Evolutionary conservation across 2,113 vertebrate species (phyloP).

Genomic region (Ptilonorhynchus violaceus): DNA sequence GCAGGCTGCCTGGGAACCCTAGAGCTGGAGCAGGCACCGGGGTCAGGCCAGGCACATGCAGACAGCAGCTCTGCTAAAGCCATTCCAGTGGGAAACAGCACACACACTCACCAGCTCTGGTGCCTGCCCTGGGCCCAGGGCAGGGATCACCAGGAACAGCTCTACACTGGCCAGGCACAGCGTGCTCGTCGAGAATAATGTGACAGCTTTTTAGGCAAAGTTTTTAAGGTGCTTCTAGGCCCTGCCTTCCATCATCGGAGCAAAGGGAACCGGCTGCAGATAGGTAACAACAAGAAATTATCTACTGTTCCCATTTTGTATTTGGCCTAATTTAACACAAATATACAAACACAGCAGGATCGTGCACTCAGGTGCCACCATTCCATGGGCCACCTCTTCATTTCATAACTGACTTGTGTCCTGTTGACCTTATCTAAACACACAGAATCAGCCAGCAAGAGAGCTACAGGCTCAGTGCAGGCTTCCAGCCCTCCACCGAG

Average conservation of each 20-base stretch:
- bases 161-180: neutral
- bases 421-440: neutral
- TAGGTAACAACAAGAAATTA: neutral
- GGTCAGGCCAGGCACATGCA: neutral
- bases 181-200: accelerated
- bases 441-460: neutral
- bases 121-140: neutral
- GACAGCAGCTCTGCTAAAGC: neutral
- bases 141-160: neutral
- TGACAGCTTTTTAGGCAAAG: neutral
- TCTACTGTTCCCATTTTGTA: neutral
- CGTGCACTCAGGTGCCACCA: neutral
- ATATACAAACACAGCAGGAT: neutral
- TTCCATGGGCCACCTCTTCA: neutral
- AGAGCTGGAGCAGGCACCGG: neutral
- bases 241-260: neutral
- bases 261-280: neutral
- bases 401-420: neutral
- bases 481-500: neutral
- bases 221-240: neutral
- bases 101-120: accelerated
- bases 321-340: neutral
- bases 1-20: neutral
- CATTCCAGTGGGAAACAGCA: neutral
- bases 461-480: neutral